phyloP scores from a whole-genome alignment of 2,797 vertebrate species.

The Enteromius fasciolatus region DNA sequence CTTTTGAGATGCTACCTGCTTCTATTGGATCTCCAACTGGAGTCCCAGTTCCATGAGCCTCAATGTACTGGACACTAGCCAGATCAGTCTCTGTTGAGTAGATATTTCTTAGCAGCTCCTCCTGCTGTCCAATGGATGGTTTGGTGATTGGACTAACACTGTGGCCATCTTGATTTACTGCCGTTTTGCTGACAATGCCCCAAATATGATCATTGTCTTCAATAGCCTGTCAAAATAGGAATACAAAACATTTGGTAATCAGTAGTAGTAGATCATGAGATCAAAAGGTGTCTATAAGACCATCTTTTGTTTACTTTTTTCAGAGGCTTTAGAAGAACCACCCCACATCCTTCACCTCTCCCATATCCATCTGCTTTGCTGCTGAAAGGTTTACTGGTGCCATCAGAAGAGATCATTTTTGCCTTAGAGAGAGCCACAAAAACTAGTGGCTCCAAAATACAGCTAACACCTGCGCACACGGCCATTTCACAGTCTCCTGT shows the following conservation, averaged over 20 bases:
- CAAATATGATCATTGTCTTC: constrained; percentile 84
- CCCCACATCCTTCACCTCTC: constrained; percentile 87
- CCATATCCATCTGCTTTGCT: constrained; percentile 84
- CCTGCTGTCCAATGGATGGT: constrained; percentile 83
- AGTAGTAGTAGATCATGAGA: too few species aligned
- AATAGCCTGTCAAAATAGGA: constrained; percentile 73
- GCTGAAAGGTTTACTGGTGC: constrained; percentile 86
- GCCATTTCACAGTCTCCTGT: constrained; percentile 88
- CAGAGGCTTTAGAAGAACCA: constrained; percentile 82
- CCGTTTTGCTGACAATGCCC: constrained; percentile 83
- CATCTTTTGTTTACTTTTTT: constrained; percentile 75
- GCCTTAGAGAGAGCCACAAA: constrained; percentile 86
- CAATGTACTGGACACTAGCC: constrained; percentile 81
- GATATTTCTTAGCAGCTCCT: constrained; percentile 79
- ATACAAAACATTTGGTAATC: not conserved
- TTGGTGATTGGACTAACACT: constrained; percentile 84
- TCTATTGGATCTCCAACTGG: constrained; percentile 81
- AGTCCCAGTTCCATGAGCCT: constrained; percentile 89
- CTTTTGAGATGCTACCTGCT: constrained; percentile 79
- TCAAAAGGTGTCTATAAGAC: constrained; percentile 55
- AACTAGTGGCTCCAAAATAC: constrained; percentile 79
- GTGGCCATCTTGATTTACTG: constrained; percentile 84
- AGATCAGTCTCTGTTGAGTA: constrained; percentile 76
- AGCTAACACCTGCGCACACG: constrained; percentile 85
- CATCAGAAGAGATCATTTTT: constrained; percentile 87